Conservation (phyloP, 1,140 invertebrate species). For the Nylanderia fulva region DNA sequence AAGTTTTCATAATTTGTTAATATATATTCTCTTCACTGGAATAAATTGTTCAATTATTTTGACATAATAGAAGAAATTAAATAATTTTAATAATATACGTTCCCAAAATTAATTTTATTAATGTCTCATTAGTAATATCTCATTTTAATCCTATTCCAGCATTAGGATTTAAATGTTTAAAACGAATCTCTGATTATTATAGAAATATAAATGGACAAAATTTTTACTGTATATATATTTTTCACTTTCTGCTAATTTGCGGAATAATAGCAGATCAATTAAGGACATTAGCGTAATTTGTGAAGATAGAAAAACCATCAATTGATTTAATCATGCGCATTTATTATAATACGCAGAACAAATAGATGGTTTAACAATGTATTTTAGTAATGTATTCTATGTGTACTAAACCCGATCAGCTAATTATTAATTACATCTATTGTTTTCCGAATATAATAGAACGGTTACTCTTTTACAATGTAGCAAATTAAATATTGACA, state of each 20-base stretch:
- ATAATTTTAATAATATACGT: background rate
- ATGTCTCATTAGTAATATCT: background rate
- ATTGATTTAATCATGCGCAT: background rate
- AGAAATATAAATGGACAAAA: background rate
- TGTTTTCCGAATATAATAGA: background rate
- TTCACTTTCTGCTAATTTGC: slow-evolving; percentile 20
- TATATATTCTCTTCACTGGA: background rate
- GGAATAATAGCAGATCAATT: background rate
- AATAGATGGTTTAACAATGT: background rate
- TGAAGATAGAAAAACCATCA: background rate
- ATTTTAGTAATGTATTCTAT: background rate
- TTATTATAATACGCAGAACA: background rate
- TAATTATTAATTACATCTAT: background rate
- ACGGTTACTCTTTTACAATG: slow-evolving; percentile 2
- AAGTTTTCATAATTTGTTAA: background rate
- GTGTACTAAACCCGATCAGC: background rate
- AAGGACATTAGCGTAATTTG: background rate
- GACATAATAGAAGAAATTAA: background rate
- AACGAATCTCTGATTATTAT: background rate
- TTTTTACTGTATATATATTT: no score
- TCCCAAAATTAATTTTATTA: background rate
- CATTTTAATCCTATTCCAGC: background rate
- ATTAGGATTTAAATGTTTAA: background rate
- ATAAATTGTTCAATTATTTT: slow-evolving; percentile 13
- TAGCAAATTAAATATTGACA: background rate